Percentiles rank a stretch among this genome's conserved stretches.
These are phyloP conservation scores for Parnassius smintheus DNA, from an alignment of 2,888 invertebrate species.

Conservation along the genomic window DNA sequence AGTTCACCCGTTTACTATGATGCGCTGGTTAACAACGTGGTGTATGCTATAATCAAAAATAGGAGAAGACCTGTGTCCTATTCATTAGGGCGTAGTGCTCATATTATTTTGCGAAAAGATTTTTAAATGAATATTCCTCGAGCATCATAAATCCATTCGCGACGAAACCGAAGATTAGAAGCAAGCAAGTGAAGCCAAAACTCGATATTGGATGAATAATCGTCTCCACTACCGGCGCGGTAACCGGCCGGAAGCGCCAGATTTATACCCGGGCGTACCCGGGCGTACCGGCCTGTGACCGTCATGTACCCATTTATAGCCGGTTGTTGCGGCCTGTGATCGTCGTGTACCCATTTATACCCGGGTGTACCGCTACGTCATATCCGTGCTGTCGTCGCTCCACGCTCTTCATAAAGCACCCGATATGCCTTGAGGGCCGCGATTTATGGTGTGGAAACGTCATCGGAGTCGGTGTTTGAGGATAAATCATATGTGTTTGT, in stretches of 20 bases:
- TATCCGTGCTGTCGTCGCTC: conserved; percentile 65
- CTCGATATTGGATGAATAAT: conserved; percentile 81
- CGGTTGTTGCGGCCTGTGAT: conserved; percentile 36
- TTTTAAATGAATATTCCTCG: conserved; percentile 31
- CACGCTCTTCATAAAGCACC: conserved; percentile 72
- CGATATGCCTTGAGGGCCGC: conserved; percentile 76
- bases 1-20: too few species aligned
- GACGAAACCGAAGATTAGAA: conserved; percentile 76
- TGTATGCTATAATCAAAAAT: too few species aligned
- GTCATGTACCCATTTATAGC: conserved; percentile 44
- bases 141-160: conserved; percentile 60
- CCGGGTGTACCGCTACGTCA: conserved; percentile 40
- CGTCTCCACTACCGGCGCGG: conserved; percentile 79
- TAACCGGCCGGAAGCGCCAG: conserved; percentile 74
- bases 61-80: too few species aligned
- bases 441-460: conserved; percentile 80
- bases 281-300: conserved; percentile 39
- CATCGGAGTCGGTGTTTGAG: conserved; percentile 67
- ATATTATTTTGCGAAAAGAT: too few species aligned
- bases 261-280: conserved; percentile 69
- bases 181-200: conserved; percentile 77
- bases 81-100: too few species aligned
- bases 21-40: too few species aligned
- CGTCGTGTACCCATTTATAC: conserved; percentile 44
- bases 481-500: conserved; percentile 76